Conservation (phyloP, 2,797 vertebrate species). For the Knipowitschia caucasica region DNA sequence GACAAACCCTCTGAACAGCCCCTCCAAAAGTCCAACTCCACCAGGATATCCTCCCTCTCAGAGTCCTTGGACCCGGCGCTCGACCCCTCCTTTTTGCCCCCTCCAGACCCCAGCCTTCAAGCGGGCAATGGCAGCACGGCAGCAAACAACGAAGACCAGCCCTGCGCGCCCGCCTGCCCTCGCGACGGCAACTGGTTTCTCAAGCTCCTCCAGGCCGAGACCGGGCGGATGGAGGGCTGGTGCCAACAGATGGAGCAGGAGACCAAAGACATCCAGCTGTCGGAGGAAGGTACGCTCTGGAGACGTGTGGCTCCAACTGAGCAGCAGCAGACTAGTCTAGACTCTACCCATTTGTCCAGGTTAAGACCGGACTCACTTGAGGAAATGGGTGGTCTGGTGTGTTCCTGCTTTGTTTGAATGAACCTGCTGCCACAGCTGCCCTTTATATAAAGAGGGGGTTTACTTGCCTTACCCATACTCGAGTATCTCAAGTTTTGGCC, state of each 20-base stretch:
- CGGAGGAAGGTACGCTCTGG: conserved; percentile 88
- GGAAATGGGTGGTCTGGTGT: too few species aligned
- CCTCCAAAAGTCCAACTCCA: conserved; percentile 70
- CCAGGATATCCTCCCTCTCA: conserved; percentile 81
- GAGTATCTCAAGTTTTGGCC: too few species aligned
- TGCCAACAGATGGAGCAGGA: conserved; percentile 98
- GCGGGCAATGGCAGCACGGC: conserved; percentile 76
- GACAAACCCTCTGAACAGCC: conserved; percentile 68
- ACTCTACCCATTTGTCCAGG: too few species aligned
- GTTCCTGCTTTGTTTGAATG: too few species aligned
- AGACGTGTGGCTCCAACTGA: too few species aligned
- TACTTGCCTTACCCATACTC: too few species aligned
- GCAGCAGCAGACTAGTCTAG: too few species aligned
- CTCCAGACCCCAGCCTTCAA: conserved; percentile 94
- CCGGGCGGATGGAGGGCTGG: conserved; percentile 95
- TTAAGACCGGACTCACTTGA: too few species aligned
- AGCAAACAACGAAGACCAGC: conserved; percentile 72
- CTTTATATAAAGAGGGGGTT: too few species aligned
- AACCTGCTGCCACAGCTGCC: too few species aligned
- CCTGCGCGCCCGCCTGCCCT: conserved; percentile 76
- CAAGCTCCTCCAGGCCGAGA: conserved; percentile 95
- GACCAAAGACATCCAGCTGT: conserved; percentile 95
- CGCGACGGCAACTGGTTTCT: conserved; percentile 96
- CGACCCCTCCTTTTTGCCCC: conserved; percentile 93
- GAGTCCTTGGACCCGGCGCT: conserved; percentile 90